Evolutionary conservation across 1,140 invertebrate species (phyloP).

Genomic region (Bilobella aurantiaca): DNA sequence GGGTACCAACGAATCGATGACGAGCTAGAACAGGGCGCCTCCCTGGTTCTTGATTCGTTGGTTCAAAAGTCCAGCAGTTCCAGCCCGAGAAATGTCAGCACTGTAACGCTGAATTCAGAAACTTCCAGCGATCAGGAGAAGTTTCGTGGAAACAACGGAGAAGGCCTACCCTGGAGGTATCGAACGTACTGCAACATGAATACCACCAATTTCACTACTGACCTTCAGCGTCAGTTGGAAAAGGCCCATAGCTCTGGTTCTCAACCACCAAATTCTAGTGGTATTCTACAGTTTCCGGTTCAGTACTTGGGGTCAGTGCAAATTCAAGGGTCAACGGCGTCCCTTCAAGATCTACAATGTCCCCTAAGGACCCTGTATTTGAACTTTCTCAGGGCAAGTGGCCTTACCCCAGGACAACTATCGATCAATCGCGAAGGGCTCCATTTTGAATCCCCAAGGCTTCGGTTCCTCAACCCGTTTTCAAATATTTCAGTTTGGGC

Average conservation of each 20-base stretch:
- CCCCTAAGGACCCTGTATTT: conserved; percentile 70
- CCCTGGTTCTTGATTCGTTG: neutral
- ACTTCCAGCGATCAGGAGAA: neutral
- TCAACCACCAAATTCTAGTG: conserved; percentile 9
- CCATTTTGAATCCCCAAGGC: conserved; percentile 37
- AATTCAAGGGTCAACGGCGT: conserved; percentile 64
- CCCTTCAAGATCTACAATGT: conserved; percentile 65
- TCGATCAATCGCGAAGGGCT: conserved; percentile 43
- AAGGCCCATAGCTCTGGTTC: no score
- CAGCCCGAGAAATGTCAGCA: neutral
- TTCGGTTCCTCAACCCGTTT: conserved; percentile 61
- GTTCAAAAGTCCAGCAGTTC: neutral
- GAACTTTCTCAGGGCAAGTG: conserved; percentile 47
- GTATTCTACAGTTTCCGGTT: conserved; percentile 50
- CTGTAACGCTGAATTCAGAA: neutral
- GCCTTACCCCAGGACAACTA: conserved; percentile 42
- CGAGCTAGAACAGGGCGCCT: neutral
- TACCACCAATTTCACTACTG: neutral
- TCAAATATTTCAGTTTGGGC: conserved; percentile 85
- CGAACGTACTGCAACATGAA: neutral
- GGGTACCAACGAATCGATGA: neutral
- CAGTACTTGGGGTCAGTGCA: conserved; percentile 71
- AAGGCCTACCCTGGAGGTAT: neutral
- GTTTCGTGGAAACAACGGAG: neutral
- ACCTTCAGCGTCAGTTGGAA: no score